phyloP scores from a whole-genome alignment of 2,888 invertebrate species.

The Smittia sp. region DNA sequence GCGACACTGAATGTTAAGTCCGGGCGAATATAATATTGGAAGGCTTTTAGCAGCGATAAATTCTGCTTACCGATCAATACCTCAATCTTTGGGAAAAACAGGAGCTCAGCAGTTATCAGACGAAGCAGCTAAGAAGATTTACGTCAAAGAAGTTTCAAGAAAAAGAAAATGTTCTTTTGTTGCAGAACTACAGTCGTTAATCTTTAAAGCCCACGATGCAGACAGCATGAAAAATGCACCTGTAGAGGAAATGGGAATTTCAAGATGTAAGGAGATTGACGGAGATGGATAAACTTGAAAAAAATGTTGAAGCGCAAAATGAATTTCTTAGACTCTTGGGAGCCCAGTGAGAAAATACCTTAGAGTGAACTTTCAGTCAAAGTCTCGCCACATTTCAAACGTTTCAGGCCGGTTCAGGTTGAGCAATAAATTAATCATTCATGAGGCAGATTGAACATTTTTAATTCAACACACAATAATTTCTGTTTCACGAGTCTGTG shows the following conservation, averaged over 20 bases:
- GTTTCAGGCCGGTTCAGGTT: background rate
- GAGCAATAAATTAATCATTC: background rate
- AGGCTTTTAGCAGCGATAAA: conserved; percentile 23
- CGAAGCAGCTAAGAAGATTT: background rate
- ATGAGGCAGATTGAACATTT: conserved; percentile 4
- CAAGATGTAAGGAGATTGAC: conserved; percentile 36
- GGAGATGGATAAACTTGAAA: conserved; percentile 15
- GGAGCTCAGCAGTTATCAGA: background rate
- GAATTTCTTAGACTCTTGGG: background rate
- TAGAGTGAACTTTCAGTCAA: background rate
- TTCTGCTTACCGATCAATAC: conserved; percentile 37
- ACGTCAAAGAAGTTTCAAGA: background rate
- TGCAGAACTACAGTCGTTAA: conserved; percentile 18
- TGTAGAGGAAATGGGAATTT: conserved; percentile 35
- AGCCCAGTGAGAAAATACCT: background rate
- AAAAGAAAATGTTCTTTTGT: background rate
- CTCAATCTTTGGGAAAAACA: background rate
- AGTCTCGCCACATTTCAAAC: background rate
- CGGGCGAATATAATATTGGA: background rate
- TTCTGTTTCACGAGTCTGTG: background rate
- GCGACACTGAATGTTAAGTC: conserved; percentile 29
- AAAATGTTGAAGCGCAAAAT: conserved; percentile 16
- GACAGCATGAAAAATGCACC: conserved; percentile 37
- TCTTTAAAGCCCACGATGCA: conserved; percentile 33
- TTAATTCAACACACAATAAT: conserved; percentile 13